Evolutionary conservation across 2,797 vertebrate species (phyloP), one percentile per base, ranked within the genome.

Genomic region (Garrulus glandarius): DNA sequence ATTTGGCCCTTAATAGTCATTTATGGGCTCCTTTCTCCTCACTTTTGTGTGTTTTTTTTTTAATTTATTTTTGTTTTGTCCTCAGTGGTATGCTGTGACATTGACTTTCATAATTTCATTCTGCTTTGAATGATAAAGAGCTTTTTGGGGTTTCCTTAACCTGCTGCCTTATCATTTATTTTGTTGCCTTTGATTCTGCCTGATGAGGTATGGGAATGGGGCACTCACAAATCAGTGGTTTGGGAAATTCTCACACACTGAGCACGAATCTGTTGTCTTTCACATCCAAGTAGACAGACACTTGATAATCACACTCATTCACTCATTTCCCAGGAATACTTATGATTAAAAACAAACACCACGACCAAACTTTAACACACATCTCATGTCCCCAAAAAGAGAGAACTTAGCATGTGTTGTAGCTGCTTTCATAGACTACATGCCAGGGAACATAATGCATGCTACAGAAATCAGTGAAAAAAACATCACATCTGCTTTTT

Each of bases 401-500:
- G 65, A 82, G 46, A 93, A 60, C 84, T 96, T 90, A 93, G 80
- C 56, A 55, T 92, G 83, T 96, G 87, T 72, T 46, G 41, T 86
- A 92, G 91, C 88, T 93, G 87, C 56, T 93, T 96, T 95, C 87
- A 87, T 76, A 92, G 87, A 90, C 85, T 95, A 75, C 64, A 85
- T 91, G 86, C 90, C 93, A 95, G 84, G 80, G 74, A 91, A 77
- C 49, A 55, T 74, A 88, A 92, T 71, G 78, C 67, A 87, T 85
- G 46, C 65, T 87, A 74, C 80, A 87, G 60, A 94, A 95, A 92
- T 84, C 79, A 87, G 53, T 93, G 71, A 82, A 82, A 75, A 95
- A 95, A 92, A 34, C 67, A 94, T 93, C 74, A 89, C 93, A 96
- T 96, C 96, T 97, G 94, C 77, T 95, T 95, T 96, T 93, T 80